A percentile compares a stretch with the other conserved stretches of the same genome.
phyloP scores from a whole-genome alignment of 1,140 invertebrate genomes.

The Penaeus chinensis region DNA sequence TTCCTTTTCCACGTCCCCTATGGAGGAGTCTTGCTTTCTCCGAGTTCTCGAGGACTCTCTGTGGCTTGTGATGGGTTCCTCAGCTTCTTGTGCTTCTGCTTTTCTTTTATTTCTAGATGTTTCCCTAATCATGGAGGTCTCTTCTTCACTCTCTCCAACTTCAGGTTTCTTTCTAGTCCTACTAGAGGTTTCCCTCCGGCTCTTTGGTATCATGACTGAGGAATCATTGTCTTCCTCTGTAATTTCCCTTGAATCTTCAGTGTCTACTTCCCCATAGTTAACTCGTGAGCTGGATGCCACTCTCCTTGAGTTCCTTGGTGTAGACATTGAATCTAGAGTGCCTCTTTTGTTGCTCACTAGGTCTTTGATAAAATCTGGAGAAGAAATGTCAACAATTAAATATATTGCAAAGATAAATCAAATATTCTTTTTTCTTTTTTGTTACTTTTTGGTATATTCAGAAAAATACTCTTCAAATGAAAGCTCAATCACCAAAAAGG shows the following conservation, averaged over 20 bases:
- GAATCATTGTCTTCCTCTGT: background rate
- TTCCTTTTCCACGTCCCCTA: background rate
- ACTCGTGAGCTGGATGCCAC: background rate
- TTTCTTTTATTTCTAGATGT: background rate
- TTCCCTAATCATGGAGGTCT: background rate
- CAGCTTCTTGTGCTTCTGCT: constrained; percentile 22
- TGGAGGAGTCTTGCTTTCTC: constrained; percentile 4
- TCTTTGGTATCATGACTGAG: constrained; percentile 18
- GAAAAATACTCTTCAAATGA: too few species aligned
- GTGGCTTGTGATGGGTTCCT: background rate
- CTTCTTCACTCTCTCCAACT: constrained; percentile 40
- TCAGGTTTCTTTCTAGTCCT: constrained; percentile 39
- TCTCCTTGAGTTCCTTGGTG: constrained; percentile 26
- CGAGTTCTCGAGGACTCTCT: constrained; percentile 39
- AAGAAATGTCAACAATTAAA: background rate
- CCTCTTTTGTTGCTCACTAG: constrained; percentile 17
- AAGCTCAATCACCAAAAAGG: too few species aligned
- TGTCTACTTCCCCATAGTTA: background rate
- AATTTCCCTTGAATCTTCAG: background rate
- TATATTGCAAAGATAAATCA: too few species aligned
- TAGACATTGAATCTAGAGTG: background rate
- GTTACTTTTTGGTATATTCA: too few species aligned
- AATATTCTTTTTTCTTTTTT: too few species aligned
- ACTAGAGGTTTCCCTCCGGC: constrained; percentile 33
- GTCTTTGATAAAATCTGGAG: constrained; percentile 29